Percentiles rank a stretch among this genome's conserved stretches.
These are phyloP conservation scores for Listrodromus nycthemerus DNA, from an alignment of 2,888 invertebrate species.

Conservation along the genomic window DNA sequence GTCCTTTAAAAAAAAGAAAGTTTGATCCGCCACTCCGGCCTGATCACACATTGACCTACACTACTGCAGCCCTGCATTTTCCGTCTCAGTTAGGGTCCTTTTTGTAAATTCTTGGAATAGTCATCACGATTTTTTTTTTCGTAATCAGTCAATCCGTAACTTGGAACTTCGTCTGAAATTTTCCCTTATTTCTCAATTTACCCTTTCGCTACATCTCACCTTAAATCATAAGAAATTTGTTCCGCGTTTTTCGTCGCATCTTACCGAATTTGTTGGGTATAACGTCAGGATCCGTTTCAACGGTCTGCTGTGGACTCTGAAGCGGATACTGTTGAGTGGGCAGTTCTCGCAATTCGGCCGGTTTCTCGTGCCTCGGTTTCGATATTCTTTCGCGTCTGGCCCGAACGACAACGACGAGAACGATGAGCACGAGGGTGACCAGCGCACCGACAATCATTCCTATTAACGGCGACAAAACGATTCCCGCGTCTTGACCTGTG, in stretches of 20 bases:
- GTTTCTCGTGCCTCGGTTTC: slow-evolving; percentile 79
- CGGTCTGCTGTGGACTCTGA: slow-evolving; percentile 82
- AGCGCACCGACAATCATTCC: slow-evolving; percentile 86
- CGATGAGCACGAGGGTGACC: slow-evolving; percentile 85
- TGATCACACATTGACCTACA: too few relatives aligned
- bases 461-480: slow-evolving; percentile 86
- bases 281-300: slow-evolving; percentile 90
- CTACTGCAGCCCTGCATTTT: too few relatives aligned
- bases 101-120: neutral
- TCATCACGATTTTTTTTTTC: neutral
- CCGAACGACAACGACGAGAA: slow-evolving; percentile 85
- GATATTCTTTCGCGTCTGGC: slow-evolving; percentile 84
- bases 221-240: neutral
- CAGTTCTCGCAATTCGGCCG: slow-evolving; percentile 77
- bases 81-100: too few relatives aligned
- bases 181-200: too few relatives aligned
- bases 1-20: neutral
- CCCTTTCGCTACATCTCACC: too few relatives aligned
- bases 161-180: too few relatives aligned
- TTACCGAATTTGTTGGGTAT: slow-evolving; percentile 91
- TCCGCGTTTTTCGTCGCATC: slow-evolving; percentile 61
- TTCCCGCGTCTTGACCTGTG: slow-evolving; percentile 86
- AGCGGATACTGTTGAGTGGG: slow-evolving; percentile 80
- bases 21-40: neutral
- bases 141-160: too few relatives aligned